These are phyloP conservation scores for Carterocephalus palaemon DNA, from an alignment of 2,888 invertebrate genomes.

Conservation along the genomic window DNA sequence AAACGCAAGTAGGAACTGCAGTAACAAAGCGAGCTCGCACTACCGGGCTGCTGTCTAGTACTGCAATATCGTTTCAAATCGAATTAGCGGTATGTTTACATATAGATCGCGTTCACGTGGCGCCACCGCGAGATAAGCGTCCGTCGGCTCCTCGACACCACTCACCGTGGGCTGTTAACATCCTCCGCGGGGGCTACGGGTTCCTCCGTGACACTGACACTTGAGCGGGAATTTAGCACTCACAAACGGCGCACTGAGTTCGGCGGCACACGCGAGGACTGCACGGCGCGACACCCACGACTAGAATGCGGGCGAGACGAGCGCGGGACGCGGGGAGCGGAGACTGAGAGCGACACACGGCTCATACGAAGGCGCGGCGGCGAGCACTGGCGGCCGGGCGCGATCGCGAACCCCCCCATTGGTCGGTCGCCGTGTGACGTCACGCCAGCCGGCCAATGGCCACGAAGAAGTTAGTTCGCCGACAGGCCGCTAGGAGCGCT, in stretches of 20 bases:
- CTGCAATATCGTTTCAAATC: constrained; percentile 60
- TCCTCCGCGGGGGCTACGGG: constrained; percentile 70
- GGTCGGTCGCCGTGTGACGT: constrained; percentile 65
- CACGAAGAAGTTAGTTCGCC: constrained; percentile 44
- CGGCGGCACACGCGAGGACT: constrained; percentile 76
- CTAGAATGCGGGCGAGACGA: constrained; percentile 75
- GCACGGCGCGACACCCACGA: constrained; percentile 77
- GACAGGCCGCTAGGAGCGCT: constrained; percentile 57
- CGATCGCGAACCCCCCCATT: constrained; percentile 63
- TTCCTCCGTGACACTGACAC: constrained; percentile 75
- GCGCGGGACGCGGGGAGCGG: constrained; percentile 63
- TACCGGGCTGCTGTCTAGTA: constrained; percentile 39
- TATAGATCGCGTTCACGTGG: constrained; percentile 76
- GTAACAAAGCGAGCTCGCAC: constrained; percentile 51
- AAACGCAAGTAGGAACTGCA: constrained; percentile 37
- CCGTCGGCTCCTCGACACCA: constrained; percentile 52
- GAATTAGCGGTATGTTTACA: constrained; percentile 75
- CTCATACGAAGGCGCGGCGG: constrained; percentile 75
- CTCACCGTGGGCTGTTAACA: constrained; percentile 79
- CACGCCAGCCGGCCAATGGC: constrained; percentile 60
- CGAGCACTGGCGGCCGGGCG: constrained; percentile 73
- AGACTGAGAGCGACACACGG: constrained; percentile 65
- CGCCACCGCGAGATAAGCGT: constrained; percentile 61
- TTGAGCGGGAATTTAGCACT: constrained; percentile 73
- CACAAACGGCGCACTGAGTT: constrained; percentile 77